These are phyloP conservation scores for Panulirus ornatus DNA, from an alignment of 1,140 invertebrate genomes.

Conservation along the genomic window DNA sequence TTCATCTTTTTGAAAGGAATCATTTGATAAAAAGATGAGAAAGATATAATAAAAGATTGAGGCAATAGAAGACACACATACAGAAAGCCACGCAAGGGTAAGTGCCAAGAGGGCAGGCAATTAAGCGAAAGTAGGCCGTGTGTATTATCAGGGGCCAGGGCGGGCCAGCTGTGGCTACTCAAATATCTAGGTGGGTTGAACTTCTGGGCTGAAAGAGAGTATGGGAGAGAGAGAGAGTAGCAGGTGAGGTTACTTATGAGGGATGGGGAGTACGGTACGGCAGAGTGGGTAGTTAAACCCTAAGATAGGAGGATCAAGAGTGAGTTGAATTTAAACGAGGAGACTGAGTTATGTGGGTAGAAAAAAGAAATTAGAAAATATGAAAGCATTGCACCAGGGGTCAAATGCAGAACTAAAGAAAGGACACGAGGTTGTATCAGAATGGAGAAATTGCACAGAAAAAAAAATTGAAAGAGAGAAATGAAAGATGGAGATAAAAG, in stretches of 20 bases:
- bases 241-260: not conserved
- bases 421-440: not conserved
- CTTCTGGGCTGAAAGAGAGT: no score
- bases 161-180: no score
- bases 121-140: no score
- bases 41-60: not conserved
- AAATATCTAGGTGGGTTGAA: no score
- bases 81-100: not conserved
- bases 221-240: not conserved
- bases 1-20: not conserved
- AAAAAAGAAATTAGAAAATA: not conserved
- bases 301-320: not conserved
- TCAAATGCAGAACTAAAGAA: not conserved
- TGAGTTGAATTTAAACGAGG: not conserved
- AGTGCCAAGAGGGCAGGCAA: no score
- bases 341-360: not conserved
- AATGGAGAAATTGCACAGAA: not conserved
- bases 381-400: not conserved
- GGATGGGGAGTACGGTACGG: not conserved
- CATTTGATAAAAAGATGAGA: not conserved
- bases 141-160: no score
- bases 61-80: not conserved
- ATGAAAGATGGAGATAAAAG: not conserved
- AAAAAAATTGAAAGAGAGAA: not conserved
- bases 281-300: not conserved